phyloP scores from a whole-genome alignment of 2,797 vertebrate species.

The Morus bassanus region DNA sequence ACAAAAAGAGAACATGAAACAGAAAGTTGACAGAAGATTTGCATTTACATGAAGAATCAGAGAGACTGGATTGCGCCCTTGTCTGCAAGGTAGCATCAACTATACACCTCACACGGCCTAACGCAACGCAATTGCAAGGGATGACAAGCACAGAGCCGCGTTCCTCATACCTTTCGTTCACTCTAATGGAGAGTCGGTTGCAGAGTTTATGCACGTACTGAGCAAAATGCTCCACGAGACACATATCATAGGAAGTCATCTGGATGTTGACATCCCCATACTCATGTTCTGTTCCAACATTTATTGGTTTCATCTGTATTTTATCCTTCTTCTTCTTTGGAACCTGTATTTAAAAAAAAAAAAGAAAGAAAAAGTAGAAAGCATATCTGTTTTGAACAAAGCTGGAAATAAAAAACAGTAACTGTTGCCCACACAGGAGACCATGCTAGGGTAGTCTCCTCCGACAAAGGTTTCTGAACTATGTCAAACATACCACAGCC shows the following conservation, averaged over 20 bases:
- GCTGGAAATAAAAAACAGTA: not conserved
- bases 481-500: not conserved
- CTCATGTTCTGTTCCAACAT: slow-evolving; percentile 70
- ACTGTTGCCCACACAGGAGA: not conserved
- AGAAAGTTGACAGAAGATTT: not conserved
- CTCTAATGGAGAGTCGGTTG: slow-evolving; percentile 80
- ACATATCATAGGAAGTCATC: slow-evolving; percentile 87
- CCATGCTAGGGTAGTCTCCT: not conserved
- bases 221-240: slow-evolving; percentile 84
- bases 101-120: not conserved
- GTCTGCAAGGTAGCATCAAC: not conserved
- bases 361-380: not conserved
- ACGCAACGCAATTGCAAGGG: fast-evolving
- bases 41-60: not conserved
- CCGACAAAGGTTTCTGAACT: not conserved
- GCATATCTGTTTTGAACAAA: not conserved
- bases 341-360: not conserved
- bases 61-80: not conserved
- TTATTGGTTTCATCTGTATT: slow-evolving; percentile 77
- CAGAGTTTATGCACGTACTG: slow-evolving; percentile 89
- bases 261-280: slow-evolving; percentile 86
- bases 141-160: not conserved
- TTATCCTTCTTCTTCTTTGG: slow-evolving; percentile 81
- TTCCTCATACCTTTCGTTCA: slow-evolving; percentile 80
- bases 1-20: not conserved